These are phyloP conservation scores for Nemotelus pantherinus DNA, from an alignment of 2,888 invertebrate genomes.

Conservation along the genomic window DNA sequence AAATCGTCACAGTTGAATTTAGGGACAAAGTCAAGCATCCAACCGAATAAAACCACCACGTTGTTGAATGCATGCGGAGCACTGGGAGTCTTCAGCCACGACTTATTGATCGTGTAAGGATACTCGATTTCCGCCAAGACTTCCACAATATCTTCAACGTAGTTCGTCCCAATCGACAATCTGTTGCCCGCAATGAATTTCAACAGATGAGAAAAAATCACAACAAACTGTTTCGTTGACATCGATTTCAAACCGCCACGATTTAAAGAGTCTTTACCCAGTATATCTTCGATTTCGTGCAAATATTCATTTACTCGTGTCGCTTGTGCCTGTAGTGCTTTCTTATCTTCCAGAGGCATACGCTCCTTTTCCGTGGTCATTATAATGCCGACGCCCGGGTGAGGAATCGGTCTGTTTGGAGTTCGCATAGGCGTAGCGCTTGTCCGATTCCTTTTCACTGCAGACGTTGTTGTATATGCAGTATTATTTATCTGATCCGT, in stretches of 20 bases:
- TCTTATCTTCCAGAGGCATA: slow-evolving; percentile 59
- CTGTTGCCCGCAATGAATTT: slow-evolving; percentile 58
- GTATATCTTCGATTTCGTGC: slow-evolving; percentile 44
- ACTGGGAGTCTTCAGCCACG: slow-evolving; percentile 63
- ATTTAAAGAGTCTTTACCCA: slow-evolving; percentile 55
- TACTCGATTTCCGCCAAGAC: slow-evolving; percentile 60
- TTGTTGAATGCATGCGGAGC: slow-evolving; percentile 62
- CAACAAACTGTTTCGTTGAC: slow-evolving; percentile 62
- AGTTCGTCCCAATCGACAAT: slow-evolving; percentile 57
- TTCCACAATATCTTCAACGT: slow-evolving; percentile 60
- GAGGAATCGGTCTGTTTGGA: slow-evolving; percentile 48
- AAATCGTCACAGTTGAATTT: slow-evolving; percentile 47
- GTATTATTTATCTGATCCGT: slow-evolving; percentile 18
- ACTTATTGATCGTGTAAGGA: slow-evolving; percentile 61
- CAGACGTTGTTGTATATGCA: slow-evolving; percentile 27
- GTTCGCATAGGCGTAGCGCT: slow-evolving; percentile 53
- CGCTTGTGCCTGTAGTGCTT: slow-evolving; percentile 59
- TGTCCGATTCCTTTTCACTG: slow-evolving; percentile 48
- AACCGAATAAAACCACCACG: slow-evolving; percentile 60
- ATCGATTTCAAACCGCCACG: slow-evolving; percentile 59
- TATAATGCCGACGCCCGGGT: slow-evolving; percentile 40
- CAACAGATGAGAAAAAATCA: slow-evolving; percentile 59
- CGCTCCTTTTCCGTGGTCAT: slow-evolving; percentile 59
- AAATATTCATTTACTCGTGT: slow-evolving; percentile 58
- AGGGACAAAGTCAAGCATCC: slow-evolving; percentile 59